Conservation (phyloP, 2,888 invertebrate species). For the Pammene fasciana region DNA sequence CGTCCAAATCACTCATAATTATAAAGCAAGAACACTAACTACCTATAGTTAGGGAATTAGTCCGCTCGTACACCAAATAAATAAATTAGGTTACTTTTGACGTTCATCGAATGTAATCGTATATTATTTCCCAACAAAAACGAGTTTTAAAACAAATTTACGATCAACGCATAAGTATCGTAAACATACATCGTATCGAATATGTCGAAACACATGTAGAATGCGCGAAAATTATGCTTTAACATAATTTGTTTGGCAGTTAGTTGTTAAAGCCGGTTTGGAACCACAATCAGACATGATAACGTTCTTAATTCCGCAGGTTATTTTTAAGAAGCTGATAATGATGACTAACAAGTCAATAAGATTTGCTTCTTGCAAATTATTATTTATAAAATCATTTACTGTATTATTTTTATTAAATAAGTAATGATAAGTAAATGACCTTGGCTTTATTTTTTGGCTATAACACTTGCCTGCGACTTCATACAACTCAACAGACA, state of each 20-base stretch:
- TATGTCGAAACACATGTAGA: conserved; percentile 23
- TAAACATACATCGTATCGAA: conserved; percentile 24
- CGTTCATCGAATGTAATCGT: conserved; percentile 18
- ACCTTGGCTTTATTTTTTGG: too few species aligned
- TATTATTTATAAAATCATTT: not conserved
- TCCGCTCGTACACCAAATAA: not conserved
- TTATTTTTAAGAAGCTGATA: conserved; percentile 17
- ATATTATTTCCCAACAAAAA: conserved; percentile 29
- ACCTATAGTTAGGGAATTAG: too few species aligned
- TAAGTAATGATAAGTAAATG: too few species aligned
- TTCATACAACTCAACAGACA: too few species aligned
- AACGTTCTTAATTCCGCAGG: conserved; percentile 17
- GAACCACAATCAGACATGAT: conserved; percentile 3
- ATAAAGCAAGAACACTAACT: not conserved
- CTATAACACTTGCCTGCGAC: too few species aligned
- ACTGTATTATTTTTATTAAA: not conserved
- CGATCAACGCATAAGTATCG: conserved; percentile 25
- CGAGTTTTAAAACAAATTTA: conserved; percentile 26
- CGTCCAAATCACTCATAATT: not conserved
- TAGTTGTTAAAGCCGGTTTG: conserved; percentile 24
- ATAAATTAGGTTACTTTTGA: conserved; percentile 30
- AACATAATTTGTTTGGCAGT: conserved; percentile 33
- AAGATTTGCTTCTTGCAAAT: not conserved
- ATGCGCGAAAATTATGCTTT: conserved; percentile 31
- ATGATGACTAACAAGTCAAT: conserved; percentile 15